A percentile compares a stretch with the other conserved stretches of the same genome.
These are phyloP conservation scores for Hycleus phaleratus DNA, from an alignment of 1,140 invertebrate species.

Conservation along the genomic window DNA sequence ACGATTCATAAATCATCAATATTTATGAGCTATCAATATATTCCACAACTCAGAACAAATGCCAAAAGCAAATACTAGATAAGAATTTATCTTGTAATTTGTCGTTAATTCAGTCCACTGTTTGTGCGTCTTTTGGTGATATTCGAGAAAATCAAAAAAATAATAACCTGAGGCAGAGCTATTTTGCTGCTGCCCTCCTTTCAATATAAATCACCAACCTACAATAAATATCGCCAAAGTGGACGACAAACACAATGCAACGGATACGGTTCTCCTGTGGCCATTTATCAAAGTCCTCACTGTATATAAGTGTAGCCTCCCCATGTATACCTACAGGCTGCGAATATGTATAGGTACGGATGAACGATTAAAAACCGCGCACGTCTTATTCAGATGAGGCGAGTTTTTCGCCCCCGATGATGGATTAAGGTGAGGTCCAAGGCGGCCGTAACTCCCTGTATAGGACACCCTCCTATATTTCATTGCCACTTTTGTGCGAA, in stretches of 20 bases:
- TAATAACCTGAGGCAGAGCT: no score
- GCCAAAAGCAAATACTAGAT: slow-evolving; percentile 16
- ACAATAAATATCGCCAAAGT: slow-evolving; percentile 34
- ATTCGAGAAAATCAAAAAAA: slow-evolving; percentile 18
- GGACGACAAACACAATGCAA: slow-evolving; percentile 35
- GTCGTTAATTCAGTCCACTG: slow-evolving; percentile 29
- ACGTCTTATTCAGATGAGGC: slow-evolving; percentile 27
- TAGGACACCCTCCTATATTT: slow-evolving; percentile 7
- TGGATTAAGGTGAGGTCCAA: slow-evolving; percentile 24
- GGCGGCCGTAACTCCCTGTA: slow-evolving; percentile 21
- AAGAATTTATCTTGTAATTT: slow-evolving; percentile 27
- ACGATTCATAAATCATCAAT: slow-evolving; percentile 10
- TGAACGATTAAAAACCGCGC: slow-evolving; percentile 26
- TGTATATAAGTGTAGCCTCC: slow-evolving; percentile 3
- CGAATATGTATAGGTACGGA: not conserved
- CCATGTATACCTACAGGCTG: no score
- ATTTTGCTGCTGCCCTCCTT: slow-evolving; percentile 17
- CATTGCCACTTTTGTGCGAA: no score
- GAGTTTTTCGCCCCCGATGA: slow-evolving; percentile 17
- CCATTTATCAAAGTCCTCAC: slow-evolving; percentile 23
- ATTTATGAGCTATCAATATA: slow-evolving; percentile 14
- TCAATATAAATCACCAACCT: slow-evolving; percentile 27
- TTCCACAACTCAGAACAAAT: slow-evolving; percentile 6
- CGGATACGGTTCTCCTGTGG: slow-evolving; percentile 16
- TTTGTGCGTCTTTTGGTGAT: slow-evolving; percentile 22